Base-by-base conservation (phyloP, 2,888 invertebrate genomes). In the Lutraria lutraria region DNA sequence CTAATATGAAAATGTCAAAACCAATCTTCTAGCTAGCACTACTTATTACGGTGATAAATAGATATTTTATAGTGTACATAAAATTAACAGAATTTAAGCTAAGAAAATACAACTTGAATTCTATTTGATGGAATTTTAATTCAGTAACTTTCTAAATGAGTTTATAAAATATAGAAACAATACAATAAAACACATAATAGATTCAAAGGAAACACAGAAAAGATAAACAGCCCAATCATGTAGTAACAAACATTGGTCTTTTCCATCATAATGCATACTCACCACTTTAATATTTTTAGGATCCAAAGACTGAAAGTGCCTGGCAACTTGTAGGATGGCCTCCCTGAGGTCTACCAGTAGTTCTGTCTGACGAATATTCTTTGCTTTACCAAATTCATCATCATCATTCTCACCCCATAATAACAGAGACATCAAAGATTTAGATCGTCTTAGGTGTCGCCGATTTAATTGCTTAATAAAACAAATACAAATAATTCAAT, bases 361-460 rank as follows among this genome's bases (percentile, higher is more conserved):
- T 97, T 99, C 99, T 89, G 99, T 99, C 97, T 99, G 99, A 91
- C 98, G 98, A 85, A 99, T 98, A 97, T 99, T 99, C 97, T 99
- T 99, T 90, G 98, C 98, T 96, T 99, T 96, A 72, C 95, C 95
- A 87, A 94, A 94, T 52, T 95, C 96, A 94, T 99, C 98, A 91
- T 97, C 98, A n/a, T 94, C 94, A 10, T 89, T 92, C 31, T 94
- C 94, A 4, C 96, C 96, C 95, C 96, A 96, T 82, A 99, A 95
- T 94, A 99, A 97, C 87, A 98, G 97, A 96, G 99, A 98, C 92
- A 99, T 98, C 92, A 99, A 98, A 0, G 99, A 99, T 97, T 99
- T 98, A 87, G 97, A 98, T 96, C 98, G 98, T 95, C 98, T 98
- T 93, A 99, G 97, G 97, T 99, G 99, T 21, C 99, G 98, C 95